Conservation (phyloP, 2,797 vertebrate species). For the Chelon auratus region DNA sequence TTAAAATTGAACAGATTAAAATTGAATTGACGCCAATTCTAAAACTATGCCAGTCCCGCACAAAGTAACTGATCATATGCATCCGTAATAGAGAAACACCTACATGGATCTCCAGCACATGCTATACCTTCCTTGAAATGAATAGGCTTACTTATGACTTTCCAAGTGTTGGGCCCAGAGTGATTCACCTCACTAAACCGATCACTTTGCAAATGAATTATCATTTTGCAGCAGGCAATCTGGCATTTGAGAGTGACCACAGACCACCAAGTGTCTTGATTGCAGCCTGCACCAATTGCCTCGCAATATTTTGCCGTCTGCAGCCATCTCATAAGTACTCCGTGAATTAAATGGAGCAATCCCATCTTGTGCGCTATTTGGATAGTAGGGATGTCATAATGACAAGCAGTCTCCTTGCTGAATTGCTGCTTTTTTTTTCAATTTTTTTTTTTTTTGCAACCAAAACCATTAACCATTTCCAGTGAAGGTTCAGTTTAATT, state of each 20-base stretch:
- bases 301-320: slow-evolving; percentile 31
- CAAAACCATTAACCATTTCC: slow-evolving; percentile 15
- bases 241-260: background rate
- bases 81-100: slow-evolving; percentile 13
- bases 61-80: slow-evolving; percentile 18
- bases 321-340: slow-evolving; percentile 35
- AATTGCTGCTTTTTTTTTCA: slow-evolving; percentile 11
- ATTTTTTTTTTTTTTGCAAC: background rate
- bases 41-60: background rate
- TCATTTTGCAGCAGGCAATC: slow-evolving; percentile 17
- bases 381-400: slow-evolving; percentile 25
- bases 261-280: slow-evolving; percentile 28
- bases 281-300: slow-evolving; percentile 20
- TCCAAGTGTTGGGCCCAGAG: background rate
- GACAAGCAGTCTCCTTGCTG: slow-evolving; percentile 19
- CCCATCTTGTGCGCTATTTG: slow-evolving; percentile 49
- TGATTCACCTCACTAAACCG: slow-evolving; percentile 33
- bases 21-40: too few species aligned
- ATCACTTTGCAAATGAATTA: slow-evolving; percentile 45
- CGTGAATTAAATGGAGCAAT: slow-evolving; percentile 51
- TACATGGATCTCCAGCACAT: slow-evolving; percentile 8
- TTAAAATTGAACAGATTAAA: too few species aligned
- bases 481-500: slow-evolving; percentile 25
- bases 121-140: slow-evolving; percentile 13
- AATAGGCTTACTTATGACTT: slow-evolving; percentile 10